phyloP scores from a whole-genome alignment of 2,113 vertebrate genomes.

The Cercocebus atys region DNA sequence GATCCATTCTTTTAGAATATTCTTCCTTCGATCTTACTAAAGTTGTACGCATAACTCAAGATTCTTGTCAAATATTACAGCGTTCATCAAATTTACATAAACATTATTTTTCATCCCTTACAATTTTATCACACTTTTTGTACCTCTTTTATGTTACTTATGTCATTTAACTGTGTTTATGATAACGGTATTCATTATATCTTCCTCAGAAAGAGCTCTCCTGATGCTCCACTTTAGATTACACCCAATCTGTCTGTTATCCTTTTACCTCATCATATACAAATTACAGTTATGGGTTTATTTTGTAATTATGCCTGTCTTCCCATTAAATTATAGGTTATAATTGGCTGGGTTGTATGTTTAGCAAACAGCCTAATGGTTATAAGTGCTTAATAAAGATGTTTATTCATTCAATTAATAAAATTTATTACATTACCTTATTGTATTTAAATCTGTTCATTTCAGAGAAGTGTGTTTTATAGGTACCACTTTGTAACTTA shows the following conservation, averaged over 20 bases:
- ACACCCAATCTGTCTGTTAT: background rate
- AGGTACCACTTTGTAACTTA: background rate
- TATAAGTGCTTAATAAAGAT: background rate
- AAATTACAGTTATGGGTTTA: background rate
- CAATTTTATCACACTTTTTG: background rate
- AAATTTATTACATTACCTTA: background rate
- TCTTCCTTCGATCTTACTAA: background rate
- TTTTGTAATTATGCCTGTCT: background rate
- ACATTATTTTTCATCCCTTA: background rate
- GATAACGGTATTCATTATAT: background rate
- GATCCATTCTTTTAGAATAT: background rate
- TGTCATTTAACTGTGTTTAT: background rate
- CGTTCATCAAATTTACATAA: background rate
- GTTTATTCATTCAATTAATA: background rate
- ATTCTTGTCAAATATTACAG: background rate
- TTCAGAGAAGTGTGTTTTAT: background rate
- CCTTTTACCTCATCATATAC: background rate
- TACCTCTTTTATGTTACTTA: background rate
- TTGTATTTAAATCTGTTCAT: background rate
- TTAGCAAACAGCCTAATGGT: background rate
- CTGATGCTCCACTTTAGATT: background rate
- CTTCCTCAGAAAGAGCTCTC: background rate
- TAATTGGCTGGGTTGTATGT: background rate
- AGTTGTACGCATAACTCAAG: background rate
- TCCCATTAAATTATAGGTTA: background rate